Percentiles rank a stretch among this genome's conserved stretches.
Conservation (phyloP, 2,113 vertebrate genomes). For the Mus musculus region DNA sequence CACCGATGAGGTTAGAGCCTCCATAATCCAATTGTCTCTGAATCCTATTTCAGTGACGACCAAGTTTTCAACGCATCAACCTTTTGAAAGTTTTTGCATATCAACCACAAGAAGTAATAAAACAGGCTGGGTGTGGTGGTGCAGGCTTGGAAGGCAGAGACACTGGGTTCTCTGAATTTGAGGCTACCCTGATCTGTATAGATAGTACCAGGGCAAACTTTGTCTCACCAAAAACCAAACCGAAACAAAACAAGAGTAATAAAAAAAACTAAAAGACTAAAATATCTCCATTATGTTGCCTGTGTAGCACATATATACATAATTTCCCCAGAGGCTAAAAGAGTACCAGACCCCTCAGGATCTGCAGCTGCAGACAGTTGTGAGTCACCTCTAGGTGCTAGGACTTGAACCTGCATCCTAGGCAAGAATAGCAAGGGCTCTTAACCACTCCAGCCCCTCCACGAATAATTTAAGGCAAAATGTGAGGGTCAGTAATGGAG, state of each 20-base stretch:
- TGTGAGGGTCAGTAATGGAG: background rate
- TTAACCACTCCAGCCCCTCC: background rate
- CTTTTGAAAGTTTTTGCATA: background rate
- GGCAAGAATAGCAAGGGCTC: background rate
- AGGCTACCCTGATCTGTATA: background rate
- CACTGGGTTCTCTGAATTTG: background rate
- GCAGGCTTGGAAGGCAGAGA: background rate
- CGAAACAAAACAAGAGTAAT: background rate
- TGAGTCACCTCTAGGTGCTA: background rate
- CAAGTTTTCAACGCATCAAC: background rate
- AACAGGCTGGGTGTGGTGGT: background rate
- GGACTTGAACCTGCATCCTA: background rate
- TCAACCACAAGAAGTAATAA: background rate
- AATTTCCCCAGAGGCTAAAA: background rate
- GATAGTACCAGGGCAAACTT: background rate
- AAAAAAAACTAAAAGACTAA: background rate
- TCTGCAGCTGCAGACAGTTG: background rate
- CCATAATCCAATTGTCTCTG: too few species aligned
- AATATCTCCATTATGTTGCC: background rate
- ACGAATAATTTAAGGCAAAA: background rate
- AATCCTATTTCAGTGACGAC: background rate
- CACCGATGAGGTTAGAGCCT: background rate
- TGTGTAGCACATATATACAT: background rate
- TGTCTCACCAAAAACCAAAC: background rate
- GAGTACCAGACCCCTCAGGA: background rate